phyloP scores from a whole-genome alignment of 2,113 vertebrate species.

The Lagopus leucura region DNA sequence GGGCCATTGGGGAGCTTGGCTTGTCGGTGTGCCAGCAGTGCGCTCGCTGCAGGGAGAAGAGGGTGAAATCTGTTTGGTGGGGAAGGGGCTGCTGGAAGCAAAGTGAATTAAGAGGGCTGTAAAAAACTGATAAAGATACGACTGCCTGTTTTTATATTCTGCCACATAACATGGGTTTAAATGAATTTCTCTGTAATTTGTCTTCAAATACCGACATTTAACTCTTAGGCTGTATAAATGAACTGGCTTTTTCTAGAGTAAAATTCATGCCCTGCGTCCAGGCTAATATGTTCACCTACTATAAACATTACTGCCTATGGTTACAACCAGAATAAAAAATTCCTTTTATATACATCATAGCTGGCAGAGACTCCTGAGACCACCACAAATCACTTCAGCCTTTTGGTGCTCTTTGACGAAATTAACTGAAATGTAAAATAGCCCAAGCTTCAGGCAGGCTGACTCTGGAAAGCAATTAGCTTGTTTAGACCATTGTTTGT shows the following conservation, averaged over 20 bases:
- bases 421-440: conserved; percentile 68
- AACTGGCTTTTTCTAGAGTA: conserved; percentile 73
- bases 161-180: conserved; percentile 71
- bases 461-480: conserved; percentile 67
- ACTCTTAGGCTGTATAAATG: conserved; percentile 76
- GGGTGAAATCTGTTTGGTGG: conserved; percentile 38
- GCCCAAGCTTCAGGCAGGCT: conserved; percentile 26
- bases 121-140: conserved; percentile 67
- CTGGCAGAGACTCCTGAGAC: conserved; percentile 72
- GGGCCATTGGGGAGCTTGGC: neutral
- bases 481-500: conserved; percentile 67
- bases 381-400: conserved; percentile 71
- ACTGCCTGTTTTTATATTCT: conserved; percentile 75
- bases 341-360: conserved; percentile 76
- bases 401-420: conserved; percentile 68
- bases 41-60: conserved; percentile 21
- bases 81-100: conserved; percentile 41
- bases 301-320: conserved; percentile 78
- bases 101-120: conserved; percentile 55
- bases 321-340: conserved; percentile 78
- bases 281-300: conserved; percentile 76
- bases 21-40: neutral
- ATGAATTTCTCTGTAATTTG: conserved; percentile 77
- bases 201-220: conserved; percentile 76
- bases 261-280: conserved; percentile 77